phyloP scores from a whole-genome alignment of 2,797 vertebrate species.

The Galago senegalensis region DNA sequence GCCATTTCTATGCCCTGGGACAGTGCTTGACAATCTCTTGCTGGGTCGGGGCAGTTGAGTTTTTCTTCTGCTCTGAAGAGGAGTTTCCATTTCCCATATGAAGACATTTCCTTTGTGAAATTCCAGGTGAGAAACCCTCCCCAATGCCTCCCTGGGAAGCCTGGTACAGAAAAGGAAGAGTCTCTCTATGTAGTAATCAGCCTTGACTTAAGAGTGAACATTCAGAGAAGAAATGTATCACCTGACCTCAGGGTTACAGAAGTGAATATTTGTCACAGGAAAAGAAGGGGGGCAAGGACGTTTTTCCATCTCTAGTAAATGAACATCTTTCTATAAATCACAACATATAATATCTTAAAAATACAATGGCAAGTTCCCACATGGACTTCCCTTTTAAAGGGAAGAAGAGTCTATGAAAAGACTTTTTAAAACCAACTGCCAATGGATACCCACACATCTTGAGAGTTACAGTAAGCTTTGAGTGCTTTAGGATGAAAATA shows the following conservation, averaged over 20 bases:
- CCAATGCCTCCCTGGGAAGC: background rate
- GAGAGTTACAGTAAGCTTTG: background rate
- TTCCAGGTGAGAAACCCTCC: conserved; percentile 47
- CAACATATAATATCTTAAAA: conserved; percentile 19
- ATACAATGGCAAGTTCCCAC: background rate
- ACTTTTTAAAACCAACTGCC: background rate
- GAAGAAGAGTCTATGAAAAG: background rate
- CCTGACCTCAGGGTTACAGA: background rate
- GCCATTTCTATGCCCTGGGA: background rate
- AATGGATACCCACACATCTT: background rate
- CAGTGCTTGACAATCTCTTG: fast-evolving
- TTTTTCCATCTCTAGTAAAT: background rate
- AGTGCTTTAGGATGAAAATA: conserved; percentile 19
- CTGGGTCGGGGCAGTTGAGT: background rate
- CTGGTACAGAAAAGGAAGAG: background rate
- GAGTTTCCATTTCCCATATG: background rate
- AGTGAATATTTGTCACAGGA: background rate
- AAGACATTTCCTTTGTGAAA: conserved; percentile 51
- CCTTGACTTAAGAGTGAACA: background rate
- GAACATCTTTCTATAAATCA: conserved; percentile 42
- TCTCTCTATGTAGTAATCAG: background rate
- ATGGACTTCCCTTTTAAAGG: conserved; percentile 26
- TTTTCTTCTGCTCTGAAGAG: conserved; percentile 37
- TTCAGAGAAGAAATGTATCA: background rate
- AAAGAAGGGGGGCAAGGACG: background rate